These are phyloP conservation scores for Xiphophorus hellerii DNA, from an alignment of 2,113 vertebrate genomes.

Conservation along the genomic window DNA sequence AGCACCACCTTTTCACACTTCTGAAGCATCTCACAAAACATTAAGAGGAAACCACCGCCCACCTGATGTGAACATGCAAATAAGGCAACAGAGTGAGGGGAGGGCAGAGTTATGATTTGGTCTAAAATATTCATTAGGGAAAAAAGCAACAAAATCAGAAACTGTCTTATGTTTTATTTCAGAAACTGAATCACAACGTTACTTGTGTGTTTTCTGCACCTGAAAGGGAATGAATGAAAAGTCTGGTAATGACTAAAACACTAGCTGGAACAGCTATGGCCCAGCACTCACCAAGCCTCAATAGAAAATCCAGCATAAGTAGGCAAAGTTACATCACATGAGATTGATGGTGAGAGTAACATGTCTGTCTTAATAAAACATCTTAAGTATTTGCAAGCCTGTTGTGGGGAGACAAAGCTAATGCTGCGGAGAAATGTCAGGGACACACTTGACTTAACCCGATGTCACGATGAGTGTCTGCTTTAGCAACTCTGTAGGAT, in stretches of 20 bases:
- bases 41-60: not conserved
- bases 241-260: constrained; percentile 40
- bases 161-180: not conserved
- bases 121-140: not conserved
- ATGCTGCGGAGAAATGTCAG: constrained; percentile 16
- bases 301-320: constrained; percentile 14
- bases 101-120: not conserved
- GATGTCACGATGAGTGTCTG: constrained; percentile 2
- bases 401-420: constrained; percentile 1
- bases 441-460: constrained; percentile 6
- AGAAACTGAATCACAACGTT: constrained; percentile 2
- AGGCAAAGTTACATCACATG: constrained; percentile 20
- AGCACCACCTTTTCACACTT: not conserved
- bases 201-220: constrained; percentile 23
- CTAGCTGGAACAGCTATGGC: constrained; percentile 18
- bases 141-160: not conserved
- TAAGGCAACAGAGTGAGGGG: not conserved
- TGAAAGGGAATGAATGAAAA: constrained; percentile 21
- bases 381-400: constrained; percentile 7
- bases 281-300: constrained; percentile 17
- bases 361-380: constrained; percentile 38
- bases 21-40: not conserved
- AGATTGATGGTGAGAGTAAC: constrained; percentile 29
- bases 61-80: not conserved
- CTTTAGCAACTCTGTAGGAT: not conserved